These are phyloP conservation scores for Lumbricus terrestris DNA, from an alignment of 2,888 invertebrate species.

Conservation along the genomic window DNA sequence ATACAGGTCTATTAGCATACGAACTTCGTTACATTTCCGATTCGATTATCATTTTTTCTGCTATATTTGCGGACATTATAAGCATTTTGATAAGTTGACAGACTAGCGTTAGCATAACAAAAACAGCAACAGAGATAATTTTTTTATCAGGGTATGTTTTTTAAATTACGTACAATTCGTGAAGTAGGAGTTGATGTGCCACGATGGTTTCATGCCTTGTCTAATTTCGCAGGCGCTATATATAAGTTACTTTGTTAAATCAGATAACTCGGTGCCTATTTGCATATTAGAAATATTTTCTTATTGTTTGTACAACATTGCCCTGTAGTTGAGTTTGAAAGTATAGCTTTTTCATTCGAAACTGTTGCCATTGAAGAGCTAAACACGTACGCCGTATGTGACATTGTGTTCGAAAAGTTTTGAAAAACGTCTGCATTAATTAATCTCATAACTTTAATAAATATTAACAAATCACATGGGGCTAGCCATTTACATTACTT, in stretches of 20 bases:
- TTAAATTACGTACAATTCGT: not conserved
- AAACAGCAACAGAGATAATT: not conserved
- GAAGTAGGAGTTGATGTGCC: not conserved
- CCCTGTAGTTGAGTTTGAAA: not conserved
- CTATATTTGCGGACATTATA: not conserved
- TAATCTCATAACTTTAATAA: no score
- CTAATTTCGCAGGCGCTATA: not conserved
- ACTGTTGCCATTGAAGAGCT: not conserved
- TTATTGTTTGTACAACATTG: conserved; percentile 3
- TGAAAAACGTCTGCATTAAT: not conserved
- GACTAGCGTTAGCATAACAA: not conserved
- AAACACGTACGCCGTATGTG: not conserved
- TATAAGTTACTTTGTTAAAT: not conserved
- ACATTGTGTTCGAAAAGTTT: not conserved
- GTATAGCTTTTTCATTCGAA: not conserved
- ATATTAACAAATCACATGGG: no score
- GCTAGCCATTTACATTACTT: no score
- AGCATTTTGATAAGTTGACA: not conserved
- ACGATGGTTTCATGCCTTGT: not conserved
- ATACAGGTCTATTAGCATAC: not conserved
- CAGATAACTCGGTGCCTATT: not conserved
- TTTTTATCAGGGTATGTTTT: not conserved
- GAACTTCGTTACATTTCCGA: not conserved
- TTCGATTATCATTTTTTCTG: not conserved
- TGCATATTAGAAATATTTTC: not conserved